These are phyloP conservation scores for Bothrops alternatus DNA, from an alignment of 2,797 vertebrate species.

Conservation along the genomic window DNA sequence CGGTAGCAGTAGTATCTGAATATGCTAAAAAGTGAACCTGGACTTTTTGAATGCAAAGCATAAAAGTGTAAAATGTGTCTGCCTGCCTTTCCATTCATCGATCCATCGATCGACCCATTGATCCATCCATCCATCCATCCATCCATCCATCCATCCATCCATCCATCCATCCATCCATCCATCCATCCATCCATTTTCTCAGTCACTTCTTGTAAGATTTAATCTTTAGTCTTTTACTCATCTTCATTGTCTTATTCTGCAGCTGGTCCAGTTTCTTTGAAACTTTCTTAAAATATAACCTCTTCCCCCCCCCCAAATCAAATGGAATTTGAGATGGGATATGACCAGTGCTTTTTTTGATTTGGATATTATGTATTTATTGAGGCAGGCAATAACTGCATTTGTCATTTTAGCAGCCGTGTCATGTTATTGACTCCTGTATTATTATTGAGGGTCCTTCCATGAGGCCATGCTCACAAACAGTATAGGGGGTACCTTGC, in stretches of 20 bases:
- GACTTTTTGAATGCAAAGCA: not conserved
- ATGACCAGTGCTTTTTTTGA: not conserved
- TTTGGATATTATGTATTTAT: not conserved
- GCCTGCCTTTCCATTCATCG: not conserved
- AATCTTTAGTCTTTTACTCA: not conserved
- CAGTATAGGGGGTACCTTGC: no score
- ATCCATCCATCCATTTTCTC: not conserved
- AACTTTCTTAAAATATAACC: not conserved
- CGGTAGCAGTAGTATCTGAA: not conserved
- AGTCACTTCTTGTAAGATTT: not conserved
- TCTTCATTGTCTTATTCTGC: not conserved
- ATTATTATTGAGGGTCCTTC: not conserved
- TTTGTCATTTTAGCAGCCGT: not conserved
- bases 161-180: no score
- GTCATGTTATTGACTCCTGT: not conserved
- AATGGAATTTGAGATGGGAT: not conserved
- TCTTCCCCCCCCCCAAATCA: no score
- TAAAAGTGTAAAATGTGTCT: not conserved
- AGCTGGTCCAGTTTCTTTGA: not conserved
- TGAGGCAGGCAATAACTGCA: not conserved
- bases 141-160: not conserved
- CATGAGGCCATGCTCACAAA: not conserved
- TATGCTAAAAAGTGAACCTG: not conserved
- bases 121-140: not conserved
- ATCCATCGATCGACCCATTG: no score